Evolutionary conservation across 2,113 vertebrate species (phyloP).

Genomic region (Cromileptes altivelis): DNA sequence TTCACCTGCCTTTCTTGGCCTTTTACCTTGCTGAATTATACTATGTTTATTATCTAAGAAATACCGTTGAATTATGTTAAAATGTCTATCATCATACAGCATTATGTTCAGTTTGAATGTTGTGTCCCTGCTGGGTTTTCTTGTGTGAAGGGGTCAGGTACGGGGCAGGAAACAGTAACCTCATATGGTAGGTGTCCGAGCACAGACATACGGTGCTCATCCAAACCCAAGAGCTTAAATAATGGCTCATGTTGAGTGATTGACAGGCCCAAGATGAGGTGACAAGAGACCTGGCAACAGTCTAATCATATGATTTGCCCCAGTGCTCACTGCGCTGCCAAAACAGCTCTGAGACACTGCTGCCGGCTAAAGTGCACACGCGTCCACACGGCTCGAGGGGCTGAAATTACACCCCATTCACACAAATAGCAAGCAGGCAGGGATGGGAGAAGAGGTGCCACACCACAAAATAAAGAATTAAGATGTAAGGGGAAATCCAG

Average conservation of each 20-base stretch:
- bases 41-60: not conserved
- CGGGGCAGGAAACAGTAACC: slow-evolving; percentile 37
- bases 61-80: not conserved
- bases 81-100: not conserved
- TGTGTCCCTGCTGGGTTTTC: not conserved
- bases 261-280: slow-evolving; percentile 38
- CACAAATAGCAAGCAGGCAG: slow-evolving; percentile 68
- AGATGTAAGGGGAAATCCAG: not conserved
- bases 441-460: slow-evolving; percentile 13
- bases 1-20: not conserved
- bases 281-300: slow-evolving; percentile 47
- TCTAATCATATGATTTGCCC: slow-evolving; percentile 66
- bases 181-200: slow-evolving; percentile 29
- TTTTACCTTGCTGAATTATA: not conserved
- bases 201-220: slow-evolving; percentile 26
- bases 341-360: slow-evolving; percentile 46
- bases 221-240: slow-evolving; percentile 40
- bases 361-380: slow-evolving; percentile 35
- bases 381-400: slow-evolving; percentile 31
- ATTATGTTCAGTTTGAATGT: not conserved
- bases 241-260: slow-evolving; percentile 44
- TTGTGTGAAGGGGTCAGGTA: slow-evolving; percentile 16
- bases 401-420: slow-evolving; percentile 80
- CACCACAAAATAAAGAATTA: slow-evolving; percentile 32
- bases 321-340: slow-evolving; percentile 47